Percentiles rank a stretch among this genome's conserved stretches.
Evolutionary conservation across 2,113 vertebrate genomes (phyloP).

Genomic region (Cebidichthys violaceus): DNA sequence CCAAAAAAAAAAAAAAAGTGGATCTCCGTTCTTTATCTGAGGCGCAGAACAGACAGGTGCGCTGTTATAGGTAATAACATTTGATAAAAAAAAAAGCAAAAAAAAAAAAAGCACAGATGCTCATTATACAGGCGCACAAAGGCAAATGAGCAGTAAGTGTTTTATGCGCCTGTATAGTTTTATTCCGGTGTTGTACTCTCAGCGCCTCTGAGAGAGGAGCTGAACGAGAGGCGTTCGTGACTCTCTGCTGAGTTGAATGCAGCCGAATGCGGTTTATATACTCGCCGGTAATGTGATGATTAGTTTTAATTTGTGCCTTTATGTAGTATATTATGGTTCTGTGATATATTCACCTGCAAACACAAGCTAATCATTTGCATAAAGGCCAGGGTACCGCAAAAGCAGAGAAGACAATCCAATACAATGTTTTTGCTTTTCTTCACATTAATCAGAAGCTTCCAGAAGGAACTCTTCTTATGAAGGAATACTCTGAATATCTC

Average conservation of each 20-base stretch:
- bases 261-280: constrained; percentile 38
- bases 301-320: constrained; percentile 53
- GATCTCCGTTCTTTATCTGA: constrained; percentile 48
- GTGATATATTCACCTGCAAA: constrained; percentile 1
- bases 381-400: not conserved
- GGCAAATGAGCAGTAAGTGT: constrained; percentile 63
- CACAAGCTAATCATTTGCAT: not conserved
- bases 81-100: constrained; percentile 13
- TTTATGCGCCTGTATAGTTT: constrained; percentile 67
- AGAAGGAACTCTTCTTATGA: not conserved
- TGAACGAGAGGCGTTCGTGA: constrained; percentile 21
- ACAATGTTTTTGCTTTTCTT: not conserved
- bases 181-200: constrained; percentile 39
- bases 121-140: constrained; percentile 68
- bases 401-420: constrained; percentile 8
- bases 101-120: constrained; percentile 72
- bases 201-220: constrained; percentile 21
- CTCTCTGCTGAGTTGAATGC: constrained; percentile 33
- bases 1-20: constrained; percentile 14
- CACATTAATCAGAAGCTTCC: not conserved
- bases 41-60: constrained; percentile 70
- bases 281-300: constrained; percentile 47
- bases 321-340: constrained; percentile 9
- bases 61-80: constrained; percentile 69
- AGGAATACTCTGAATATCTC: not conserved